phyloP scores from a whole-genome alignment of 2,113 vertebrate species.

The Saccopteryx leptura region DNA sequence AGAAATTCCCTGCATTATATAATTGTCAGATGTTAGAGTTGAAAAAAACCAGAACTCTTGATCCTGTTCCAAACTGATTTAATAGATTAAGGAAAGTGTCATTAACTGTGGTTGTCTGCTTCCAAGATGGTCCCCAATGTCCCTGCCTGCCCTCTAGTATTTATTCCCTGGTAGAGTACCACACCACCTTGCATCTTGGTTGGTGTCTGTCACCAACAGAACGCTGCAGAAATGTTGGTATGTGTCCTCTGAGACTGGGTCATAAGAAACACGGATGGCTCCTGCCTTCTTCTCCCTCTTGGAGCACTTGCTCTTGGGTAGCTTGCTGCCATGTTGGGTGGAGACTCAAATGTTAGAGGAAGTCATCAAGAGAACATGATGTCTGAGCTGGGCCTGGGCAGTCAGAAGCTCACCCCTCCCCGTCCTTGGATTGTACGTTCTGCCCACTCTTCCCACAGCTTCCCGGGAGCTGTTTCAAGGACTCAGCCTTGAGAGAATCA shows the following conservation, averaged over 20 bases:
- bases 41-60: neutral
- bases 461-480: neutral
- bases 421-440: accelerated
- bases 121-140: neutral
- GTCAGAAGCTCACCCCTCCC: neutral
- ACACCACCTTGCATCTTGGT: no score
- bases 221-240: neutral
- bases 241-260: neutral
- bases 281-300: neutral
- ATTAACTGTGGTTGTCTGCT: neutral
- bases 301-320: neutral
- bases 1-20: neutral
- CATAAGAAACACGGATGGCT: neutral
- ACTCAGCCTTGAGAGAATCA: neutral
- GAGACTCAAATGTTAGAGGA: neutral
- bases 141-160: neutral
- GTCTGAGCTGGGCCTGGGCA: neutral
- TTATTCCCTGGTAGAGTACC: neutral
- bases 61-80: neutral
- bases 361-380: neutral
- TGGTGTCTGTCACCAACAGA: neutral
- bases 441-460: neutral
- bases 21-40: neutral
- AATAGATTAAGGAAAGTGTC: neutral
- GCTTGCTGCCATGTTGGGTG: neutral